phyloP scores from a whole-genome alignment of 2,888 invertebrate species.

The Dascillus cervinus region DNA sequence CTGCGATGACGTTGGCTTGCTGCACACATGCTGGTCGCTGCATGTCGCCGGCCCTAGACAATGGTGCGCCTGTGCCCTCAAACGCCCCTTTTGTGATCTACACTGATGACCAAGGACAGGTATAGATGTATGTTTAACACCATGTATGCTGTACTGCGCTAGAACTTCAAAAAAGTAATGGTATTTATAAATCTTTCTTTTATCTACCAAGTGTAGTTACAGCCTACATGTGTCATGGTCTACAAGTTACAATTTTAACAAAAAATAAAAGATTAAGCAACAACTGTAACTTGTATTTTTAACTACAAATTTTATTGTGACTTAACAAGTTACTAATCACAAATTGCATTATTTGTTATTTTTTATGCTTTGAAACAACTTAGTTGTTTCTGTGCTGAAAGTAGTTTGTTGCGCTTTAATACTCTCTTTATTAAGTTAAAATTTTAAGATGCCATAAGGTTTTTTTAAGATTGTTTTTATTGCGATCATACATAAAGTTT shows the following conservation, averaged over 20 bases:
- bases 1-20: constrained; percentile 43
- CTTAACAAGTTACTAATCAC: background rate
- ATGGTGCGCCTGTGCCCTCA: constrained; percentile 67
- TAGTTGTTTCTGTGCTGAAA: constrained; percentile 18
- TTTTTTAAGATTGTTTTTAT: constrained; percentile 7
- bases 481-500: too few species aligned
- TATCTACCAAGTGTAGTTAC: constrained; percentile 21
- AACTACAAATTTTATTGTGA: constrained; percentile 1
- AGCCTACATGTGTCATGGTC: constrained; percentile 33
- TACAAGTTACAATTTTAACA: constrained; percentile 31
- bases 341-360: constrained; percentile 14
- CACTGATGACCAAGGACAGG: constrained; percentile 95
- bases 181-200: constrained; percentile 1
- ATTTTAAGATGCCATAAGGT: constrained; percentile 13
- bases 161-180: constrained; percentile 9
- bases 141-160: constrained; percentile 40
- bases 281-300: too few species aligned
- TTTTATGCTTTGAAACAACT: constrained; percentile 21
- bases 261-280: too few species aligned
- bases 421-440: constrained; percentile 15
- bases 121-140: constrained; percentile 50
- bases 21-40: constrained; percentile 47
- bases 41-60: constrained; percentile 52
- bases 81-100: constrained; percentile 92
- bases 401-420: constrained; percentile 16